Evolutionary conservation across 2,888 invertebrate genomes (phyloP), one percentile per base, ranked within the genome.

Genomic region (Hydroisotoma schaefferi): DNA sequence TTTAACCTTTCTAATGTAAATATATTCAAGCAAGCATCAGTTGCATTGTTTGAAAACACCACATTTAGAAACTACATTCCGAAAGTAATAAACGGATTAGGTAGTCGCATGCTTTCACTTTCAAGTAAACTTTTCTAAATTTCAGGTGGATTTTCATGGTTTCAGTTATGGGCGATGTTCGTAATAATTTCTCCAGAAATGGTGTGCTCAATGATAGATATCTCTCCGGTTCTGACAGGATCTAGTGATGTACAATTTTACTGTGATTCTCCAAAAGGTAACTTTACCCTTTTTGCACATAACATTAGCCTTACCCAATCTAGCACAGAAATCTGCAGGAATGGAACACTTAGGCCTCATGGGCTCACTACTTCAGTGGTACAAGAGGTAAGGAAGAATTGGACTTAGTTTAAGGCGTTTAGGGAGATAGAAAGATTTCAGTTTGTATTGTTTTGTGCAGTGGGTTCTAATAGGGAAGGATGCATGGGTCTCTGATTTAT

Each of bases 91-190:
- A n/a, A n/a, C n/a, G n/a, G n/a, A n/a, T n/a, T n/a, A n/a, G n/a
- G n/a, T n/a, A n/a, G n/a, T n/a, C n/a, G n/a, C n/a, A n/a, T n/a
- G n/a, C n/a, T n/a, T n/a, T n/a, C n/a, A n/a, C n/a, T n/a, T n/a
- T n/a, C n/a, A n/a, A n/a, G n/a, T n/a, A n/a, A n/a, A n/a, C n/a
- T n/a, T n/a, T n/a, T n/a, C n/a, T n/a, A n/a, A n/a, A n/a, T n/a
- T n/a, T n/a, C n/a, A 69, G 70, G 70, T 38, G 70, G 70, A 2
- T 70, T 60, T 64, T 64, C 64, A 10, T 67, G 65, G 63, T 70
- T 67, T 52, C 70, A 70, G 57, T 23, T 66, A 22, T 58, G 47
- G 57, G 62, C 59, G 1, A 53, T 64, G 18, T 33, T 66, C 10
- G 33, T 68, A 25, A 57, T 60, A n/a, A 63, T 68, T 10, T 47